phyloP scores from a whole-genome alignment of 1,140 invertebrate genomes.

The Eupeodes corollae region DNA sequence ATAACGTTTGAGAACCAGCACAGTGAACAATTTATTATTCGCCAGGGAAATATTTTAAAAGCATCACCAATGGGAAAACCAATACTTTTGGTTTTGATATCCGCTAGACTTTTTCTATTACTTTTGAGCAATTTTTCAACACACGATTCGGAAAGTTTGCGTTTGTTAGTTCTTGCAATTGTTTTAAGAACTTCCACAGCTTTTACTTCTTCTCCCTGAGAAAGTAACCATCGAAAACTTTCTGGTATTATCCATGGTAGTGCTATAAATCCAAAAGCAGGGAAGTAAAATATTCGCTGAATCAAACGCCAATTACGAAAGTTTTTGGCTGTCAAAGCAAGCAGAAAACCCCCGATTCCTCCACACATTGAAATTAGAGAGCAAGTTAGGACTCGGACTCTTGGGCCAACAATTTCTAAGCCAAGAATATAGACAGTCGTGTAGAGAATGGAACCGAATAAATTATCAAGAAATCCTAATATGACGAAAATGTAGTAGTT shows the following conservation, averaged over 20 bases:
- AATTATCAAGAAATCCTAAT: conserved; percentile 53
- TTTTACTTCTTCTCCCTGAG: conserved; percentile 52
- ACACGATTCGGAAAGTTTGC: conserved; percentile 42
- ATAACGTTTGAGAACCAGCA: conserved; percentile 60
- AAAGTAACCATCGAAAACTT: conserved; percentile 61
- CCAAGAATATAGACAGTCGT: conserved; percentile 50
- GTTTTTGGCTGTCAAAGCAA: conserved; percentile 55
- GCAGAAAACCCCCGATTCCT: conserved; percentile 55
- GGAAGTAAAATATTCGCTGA: conserved; percentile 52
- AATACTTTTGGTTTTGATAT: conserved; percentile 27
- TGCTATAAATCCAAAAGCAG: conserved; percentile 49
- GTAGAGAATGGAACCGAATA: conserved; percentile 50
- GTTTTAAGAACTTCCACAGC: conserved; percentile 48
- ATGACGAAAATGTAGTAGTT: conserved; percentile 49
- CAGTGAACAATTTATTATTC: conserved; percentile 51
- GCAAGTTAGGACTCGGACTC: conserved; percentile 59
- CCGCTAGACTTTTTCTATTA: conserved; percentile 29
- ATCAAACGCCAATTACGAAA: conserved; percentile 58
- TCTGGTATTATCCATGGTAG: conserved; percentile 50
- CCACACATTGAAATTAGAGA: conserved; percentile 58
- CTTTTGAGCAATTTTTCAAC: conserved; percentile 38
- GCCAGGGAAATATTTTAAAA: conserved; percentile 46
- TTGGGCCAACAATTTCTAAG: conserved; percentile 64
- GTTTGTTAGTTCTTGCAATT: conserved; percentile 57
- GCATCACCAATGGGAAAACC: conserved; percentile 39